Evolutionary conservation across 2,797 vertebrate genomes (phyloP).

Genomic region (Triplophysa bombifrons): DNA sequence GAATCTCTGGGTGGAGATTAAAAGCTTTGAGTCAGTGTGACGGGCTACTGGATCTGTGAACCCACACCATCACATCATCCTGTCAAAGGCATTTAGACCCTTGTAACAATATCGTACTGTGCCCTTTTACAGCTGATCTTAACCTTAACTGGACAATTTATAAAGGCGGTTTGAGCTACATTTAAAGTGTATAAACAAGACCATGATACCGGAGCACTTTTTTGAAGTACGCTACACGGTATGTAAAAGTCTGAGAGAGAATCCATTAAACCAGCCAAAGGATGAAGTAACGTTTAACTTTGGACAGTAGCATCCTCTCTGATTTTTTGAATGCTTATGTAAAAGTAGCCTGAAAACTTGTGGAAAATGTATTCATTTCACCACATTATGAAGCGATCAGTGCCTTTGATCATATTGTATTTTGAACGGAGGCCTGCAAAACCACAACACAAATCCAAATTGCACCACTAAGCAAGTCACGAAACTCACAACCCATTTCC

Average conservation of each 20-base stretch:
- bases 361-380: too few relatives aligned
- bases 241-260: too few relatives aligned
- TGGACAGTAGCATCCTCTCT: too few relatives aligned
- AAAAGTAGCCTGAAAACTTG: too few relatives aligned
- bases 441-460: background rate
- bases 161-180: too few relatives aligned
- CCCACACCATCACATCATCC: conserved; percentile 35
- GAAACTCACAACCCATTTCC: conserved; percentile 1
- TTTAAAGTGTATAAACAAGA: background rate
- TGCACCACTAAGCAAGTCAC: conserved; percentile 13
- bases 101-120: background rate
- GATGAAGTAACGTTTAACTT: too few relatives aligned
- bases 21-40: conserved; percentile 43
- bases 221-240: background rate
- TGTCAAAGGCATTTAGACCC: background rate
- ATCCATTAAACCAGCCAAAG: too few relatives aligned
- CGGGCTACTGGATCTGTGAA: conserved; percentile 29
- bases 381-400: background rate
- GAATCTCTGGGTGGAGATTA: conserved; percentile 47
- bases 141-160: conserved; percentile 12
- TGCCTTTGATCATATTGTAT: background rate
- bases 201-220: background rate
- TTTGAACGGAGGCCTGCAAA: background rate
- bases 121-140: conserved; percentile 5
- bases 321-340: too few relatives aligned